Percentiles rank a stretch among this genome's conserved stretches.
Evolutionary conservation across 2,797 vertebrate genomes (phyloP).

Genomic region (Dromococcyx pavoninus): DNA sequence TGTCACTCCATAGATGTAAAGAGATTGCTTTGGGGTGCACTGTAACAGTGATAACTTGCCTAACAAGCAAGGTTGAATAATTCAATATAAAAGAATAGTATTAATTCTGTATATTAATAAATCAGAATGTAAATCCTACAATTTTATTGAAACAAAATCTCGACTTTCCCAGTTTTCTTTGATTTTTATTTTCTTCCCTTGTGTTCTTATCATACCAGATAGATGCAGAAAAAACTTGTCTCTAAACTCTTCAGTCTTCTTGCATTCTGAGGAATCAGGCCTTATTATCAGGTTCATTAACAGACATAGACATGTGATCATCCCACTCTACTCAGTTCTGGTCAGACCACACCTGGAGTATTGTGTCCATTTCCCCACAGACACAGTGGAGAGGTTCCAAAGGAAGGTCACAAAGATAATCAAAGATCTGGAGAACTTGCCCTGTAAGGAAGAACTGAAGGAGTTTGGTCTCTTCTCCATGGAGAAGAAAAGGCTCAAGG

Average conservation of each 20-base stretch:
- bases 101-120: neutral
- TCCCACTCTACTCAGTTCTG: neutral
- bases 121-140: neutral
- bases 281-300: neutral
- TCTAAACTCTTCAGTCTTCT: neutral
- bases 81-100: neutral
- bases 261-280: neutral
- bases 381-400: neutral
- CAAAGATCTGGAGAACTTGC: neutral
- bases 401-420: neutral
- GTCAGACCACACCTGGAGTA: neutral
- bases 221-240: neutral
- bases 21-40: neutral
- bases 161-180: neutral
- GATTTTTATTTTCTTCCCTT: neutral
- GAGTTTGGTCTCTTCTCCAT: neutral
- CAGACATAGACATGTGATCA: neutral
- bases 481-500: neutral
- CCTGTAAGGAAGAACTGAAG: neutral
- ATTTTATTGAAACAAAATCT: neutral
- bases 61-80: neutral
- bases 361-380: neutral
- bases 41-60: neutral
- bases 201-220: neutral
- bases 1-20: neutral